Evolutionary conservation across 2,888 invertebrate species (phyloP).

Genomic region (Epirrhoe tristata): DNA sequence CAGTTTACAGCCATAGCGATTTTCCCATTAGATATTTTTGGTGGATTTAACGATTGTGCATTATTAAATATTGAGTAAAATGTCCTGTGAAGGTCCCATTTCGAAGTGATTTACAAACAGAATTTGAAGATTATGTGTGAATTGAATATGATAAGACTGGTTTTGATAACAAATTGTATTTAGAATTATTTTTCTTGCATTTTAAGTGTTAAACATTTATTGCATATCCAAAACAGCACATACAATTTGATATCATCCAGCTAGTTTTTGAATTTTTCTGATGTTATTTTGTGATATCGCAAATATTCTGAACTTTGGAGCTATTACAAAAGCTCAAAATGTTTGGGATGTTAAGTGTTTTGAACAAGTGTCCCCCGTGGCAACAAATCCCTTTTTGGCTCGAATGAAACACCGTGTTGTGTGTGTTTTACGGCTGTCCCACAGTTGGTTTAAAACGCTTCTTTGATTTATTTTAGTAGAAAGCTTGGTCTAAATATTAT

Average conservation of each 20-base stretch:
- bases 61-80: too few species aligned
- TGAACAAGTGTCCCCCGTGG: conserved; percentile 23
- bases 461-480: conserved; percentile 73
- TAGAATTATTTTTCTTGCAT: neutral
- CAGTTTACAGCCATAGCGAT: too few species aligned
- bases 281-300: conserved; percentile 14
- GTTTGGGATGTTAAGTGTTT: conserved; percentile 26
- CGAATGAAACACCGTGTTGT: conserved; percentile 41
- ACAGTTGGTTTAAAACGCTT: conserved; percentile 65
- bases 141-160: conserved; percentile 20
- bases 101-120: conserved; percentile 37
- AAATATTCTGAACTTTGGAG: conserved; percentile 18
- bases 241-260: conserved; percentile 23
- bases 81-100: neutral
- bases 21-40: too few species aligned
- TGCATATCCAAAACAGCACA: neutral
- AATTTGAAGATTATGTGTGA: conserved; percentile 31
- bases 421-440: conserved; percentile 51
- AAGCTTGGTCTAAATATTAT: conserved; percentile 67
- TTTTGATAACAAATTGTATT: conserved; percentile 33
- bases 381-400: conserved; percentile 28
- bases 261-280: conserved; percentile 23
- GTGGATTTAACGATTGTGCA: too few species aligned
- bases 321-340: conserved; percentile 7
- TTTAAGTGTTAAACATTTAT: neutral